These are phyloP conservation scores for Erebia aethiops DNA, from an alignment of 2,888 invertebrate species.

Conservation along the genomic window DNA sequence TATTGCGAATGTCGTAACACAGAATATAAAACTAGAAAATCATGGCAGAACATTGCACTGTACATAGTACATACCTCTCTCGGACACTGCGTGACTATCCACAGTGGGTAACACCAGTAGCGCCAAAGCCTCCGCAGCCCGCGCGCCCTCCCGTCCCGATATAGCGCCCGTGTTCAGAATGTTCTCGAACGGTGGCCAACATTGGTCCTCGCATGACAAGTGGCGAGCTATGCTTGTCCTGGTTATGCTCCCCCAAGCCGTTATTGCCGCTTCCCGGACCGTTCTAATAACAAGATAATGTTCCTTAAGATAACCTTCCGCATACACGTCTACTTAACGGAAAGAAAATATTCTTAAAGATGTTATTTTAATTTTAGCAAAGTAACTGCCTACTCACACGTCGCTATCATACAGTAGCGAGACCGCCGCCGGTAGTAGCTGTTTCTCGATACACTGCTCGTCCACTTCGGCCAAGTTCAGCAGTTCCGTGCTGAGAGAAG, in stretches of 20 bases:
- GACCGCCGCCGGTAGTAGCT: conserved; percentile 64
- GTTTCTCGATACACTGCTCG: conserved; percentile 62
- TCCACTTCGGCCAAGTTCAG: conserved; percentile 54
- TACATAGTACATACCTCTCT: conserved; percentile 58
- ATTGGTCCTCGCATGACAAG: conserved; percentile 45
- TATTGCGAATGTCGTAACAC: too few relatives aligned
- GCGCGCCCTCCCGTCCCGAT: conserved; percentile 50
- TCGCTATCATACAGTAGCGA: conserved; percentile 68
- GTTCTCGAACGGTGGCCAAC: conserved; percentile 61
- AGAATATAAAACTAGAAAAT: too few relatives aligned
- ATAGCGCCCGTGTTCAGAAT: conserved; percentile 44
- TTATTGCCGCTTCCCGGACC: conserved; percentile 68
- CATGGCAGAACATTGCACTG: background rate
- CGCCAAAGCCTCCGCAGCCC: conserved; percentile 61
- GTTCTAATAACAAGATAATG: conserved; percentile 47
- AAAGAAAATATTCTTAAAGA: too few relatives aligned
- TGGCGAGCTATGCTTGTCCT: conserved; percentile 57
- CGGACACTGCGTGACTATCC: conserved; percentile 59
- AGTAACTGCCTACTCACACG: conserved; percentile 55
- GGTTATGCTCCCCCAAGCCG: conserved; percentile 67
- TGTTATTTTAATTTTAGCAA: too few relatives aligned
- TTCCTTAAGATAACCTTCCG: too few relatives aligned
- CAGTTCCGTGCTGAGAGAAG: conserved; percentile 59
- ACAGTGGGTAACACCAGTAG: conserved; percentile 64
- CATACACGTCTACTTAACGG: too few relatives aligned